These are phyloP conservation scores for Phortica variegata DNA, from an alignment of 1,140 invertebrate species.

Conservation along the genomic window DNA sequence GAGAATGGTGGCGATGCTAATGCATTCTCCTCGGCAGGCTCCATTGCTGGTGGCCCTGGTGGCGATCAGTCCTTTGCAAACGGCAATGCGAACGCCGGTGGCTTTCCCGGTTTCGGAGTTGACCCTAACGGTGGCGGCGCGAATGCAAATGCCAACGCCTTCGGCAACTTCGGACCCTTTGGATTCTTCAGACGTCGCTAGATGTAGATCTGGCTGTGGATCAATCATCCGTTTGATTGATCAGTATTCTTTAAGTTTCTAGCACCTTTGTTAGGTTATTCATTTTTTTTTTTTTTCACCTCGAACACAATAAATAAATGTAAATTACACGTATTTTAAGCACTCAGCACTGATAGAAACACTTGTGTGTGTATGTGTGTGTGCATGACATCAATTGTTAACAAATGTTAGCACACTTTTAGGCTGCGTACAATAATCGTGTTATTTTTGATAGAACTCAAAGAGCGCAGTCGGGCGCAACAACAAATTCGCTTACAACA, in stretches of 20 bases:
- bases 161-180: slow-evolving; percentile 18
- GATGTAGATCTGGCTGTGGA: slow-evolving; percentile 10
- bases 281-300: slow-evolving; percentile 14
- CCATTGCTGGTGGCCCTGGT: background rate
- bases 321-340: no score
- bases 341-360: no score
- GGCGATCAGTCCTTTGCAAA: background rate
- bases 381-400: no score
- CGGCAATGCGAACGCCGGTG: slow-evolving; percentile 4
- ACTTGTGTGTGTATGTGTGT: no score
- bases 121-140: slow-evolving; percentile 15
- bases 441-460: no score
- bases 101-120: slow-evolving; percentile 7
- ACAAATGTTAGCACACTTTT: no score
- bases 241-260: background rate
- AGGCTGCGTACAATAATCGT: no score
- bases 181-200: slow-evolving; percentile 25
- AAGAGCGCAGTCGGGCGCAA: slow-evolving; percentile 27
- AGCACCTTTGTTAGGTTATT: background rate
- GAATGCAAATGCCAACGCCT: slow-evolving; percentile 35
- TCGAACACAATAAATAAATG: slow-evolving; percentile 20
- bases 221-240: no score
- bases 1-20: slow-evolving; percentile 31
- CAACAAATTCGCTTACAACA: slow-evolving; percentile 27
- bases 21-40: slow-evolving; percentile 35